Evolutionary conservation across 2,113 vertebrate genomes (phyloP).

Genomic region (Hypomesus transpacificus): DNA sequence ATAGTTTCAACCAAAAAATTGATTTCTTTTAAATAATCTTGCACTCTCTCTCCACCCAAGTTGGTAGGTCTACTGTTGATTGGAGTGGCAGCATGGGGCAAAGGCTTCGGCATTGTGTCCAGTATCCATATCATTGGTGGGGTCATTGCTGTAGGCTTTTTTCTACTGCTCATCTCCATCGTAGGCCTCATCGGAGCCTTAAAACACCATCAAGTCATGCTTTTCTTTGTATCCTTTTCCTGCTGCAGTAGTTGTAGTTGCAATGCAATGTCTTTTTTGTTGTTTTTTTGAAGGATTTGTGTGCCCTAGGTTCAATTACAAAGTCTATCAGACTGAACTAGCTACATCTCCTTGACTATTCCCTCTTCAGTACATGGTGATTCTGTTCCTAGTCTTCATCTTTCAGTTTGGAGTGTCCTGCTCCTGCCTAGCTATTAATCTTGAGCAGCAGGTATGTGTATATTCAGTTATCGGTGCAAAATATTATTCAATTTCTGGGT

Average conservation of each 20-base stretch:
- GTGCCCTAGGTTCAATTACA: background rate
- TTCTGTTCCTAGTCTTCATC: slow-evolving; percentile 77
- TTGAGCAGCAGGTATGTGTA: slow-evolving; percentile 67
- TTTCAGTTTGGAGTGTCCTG: slow-evolving; percentile 81
- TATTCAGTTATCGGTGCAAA: no score
- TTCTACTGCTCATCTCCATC: slow-evolving; percentile 78
- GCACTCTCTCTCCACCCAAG: slow-evolving; percentile 46
- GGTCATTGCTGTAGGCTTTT: slow-evolving; percentile 78
- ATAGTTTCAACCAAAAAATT: no score
- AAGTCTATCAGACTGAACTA: background rate
- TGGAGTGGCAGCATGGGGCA: slow-evolving; percentile 78
- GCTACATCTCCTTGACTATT: slow-evolving; percentile 24
- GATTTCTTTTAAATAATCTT: background rate
- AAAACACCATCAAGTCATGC: slow-evolving; percentile 81
- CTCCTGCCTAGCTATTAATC: slow-evolving; percentile 76
- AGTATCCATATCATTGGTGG: slow-evolving; percentile 80
- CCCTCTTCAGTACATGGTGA: slow-evolving; percentile 77
- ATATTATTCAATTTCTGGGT: no score
- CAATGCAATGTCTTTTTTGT: no score
- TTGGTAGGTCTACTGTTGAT: slow-evolving; percentile 78
- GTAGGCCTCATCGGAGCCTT: slow-evolving; percentile 76
- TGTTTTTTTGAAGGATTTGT: background rate
- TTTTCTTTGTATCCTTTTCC: slow-evolving; percentile 80
- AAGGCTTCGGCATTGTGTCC: slow-evolving; percentile 75
- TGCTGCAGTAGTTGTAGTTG: no score